Evolutionary conservation across 2,797 vertebrate genomes (phyloP).

Genomic region (Sternotherus odoratus): DNA sequence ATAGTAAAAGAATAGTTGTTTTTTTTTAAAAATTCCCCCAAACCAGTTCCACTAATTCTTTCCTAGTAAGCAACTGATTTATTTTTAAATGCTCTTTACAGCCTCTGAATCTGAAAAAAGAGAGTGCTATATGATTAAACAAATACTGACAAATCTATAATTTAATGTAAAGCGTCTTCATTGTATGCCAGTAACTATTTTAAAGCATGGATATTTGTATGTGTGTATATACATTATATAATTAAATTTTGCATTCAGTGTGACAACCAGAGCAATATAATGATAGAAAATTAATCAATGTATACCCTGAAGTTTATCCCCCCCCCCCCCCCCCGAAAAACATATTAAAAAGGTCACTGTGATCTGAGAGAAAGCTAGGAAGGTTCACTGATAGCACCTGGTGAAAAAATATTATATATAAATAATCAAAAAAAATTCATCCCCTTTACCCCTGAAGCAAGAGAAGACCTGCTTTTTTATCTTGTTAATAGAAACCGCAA

Average conservation of each 20-base stretch:
- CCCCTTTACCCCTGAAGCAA: slow-evolving; percentile 97
- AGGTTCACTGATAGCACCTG: slow-evolving; percentile 95
- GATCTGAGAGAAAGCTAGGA: slow-evolving; percentile 85
- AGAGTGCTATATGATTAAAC: slow-evolving; percentile 47
- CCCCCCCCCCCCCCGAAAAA: slow-evolving; percentile 60
- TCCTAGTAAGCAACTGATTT: slow-evolving; percentile 19
- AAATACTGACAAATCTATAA: slow-evolving; percentile 74
- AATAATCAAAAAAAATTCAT: slow-evolving; percentile 97
- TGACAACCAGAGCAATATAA: slow-evolving; percentile 69
- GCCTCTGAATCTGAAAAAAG: slow-evolving; percentile 43
- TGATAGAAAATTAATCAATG: slow-evolving; percentile 80
- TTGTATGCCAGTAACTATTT: slow-evolving; percentile 68
- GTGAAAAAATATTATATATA: slow-evolving; percentile 95
- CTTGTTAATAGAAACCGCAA: slow-evolving; percentile 99
- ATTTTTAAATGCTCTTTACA: slow-evolving; percentile 42
- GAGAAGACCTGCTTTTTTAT: slow-evolving; percentile 98
- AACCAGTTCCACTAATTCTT: slow-evolving; percentile 43
- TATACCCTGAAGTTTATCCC: slow-evolving; percentile 80
- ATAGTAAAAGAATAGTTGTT: slow-evolving; percentile 30
- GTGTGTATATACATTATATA: slow-evolving; percentile 70
- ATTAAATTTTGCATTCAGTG: slow-evolving; percentile 72
- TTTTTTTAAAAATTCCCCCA: slow-evolving; percentile 30
- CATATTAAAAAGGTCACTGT: slow-evolving; percentile 80
- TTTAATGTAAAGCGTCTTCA: slow-evolving; percentile 59
- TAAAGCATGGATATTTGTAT: slow-evolving; percentile 72